phyloP scores from a whole-genome alignment of 1,140 invertebrate species.

The Drosophila pallidifrons region DNA sequence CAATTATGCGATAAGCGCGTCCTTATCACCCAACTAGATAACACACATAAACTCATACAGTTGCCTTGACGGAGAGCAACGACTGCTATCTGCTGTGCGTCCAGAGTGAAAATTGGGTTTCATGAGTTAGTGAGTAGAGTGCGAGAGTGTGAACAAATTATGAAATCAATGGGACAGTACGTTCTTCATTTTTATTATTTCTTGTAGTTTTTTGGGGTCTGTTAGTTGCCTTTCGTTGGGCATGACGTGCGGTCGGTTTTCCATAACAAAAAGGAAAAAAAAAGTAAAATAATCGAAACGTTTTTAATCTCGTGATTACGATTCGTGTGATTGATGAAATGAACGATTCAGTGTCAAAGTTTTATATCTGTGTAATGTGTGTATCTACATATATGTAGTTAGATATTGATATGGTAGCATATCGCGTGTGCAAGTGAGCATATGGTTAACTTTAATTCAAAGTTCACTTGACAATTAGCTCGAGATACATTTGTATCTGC shows the following conservation, averaged over 20 bases:
- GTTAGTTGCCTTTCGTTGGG: constrained; percentile 66
- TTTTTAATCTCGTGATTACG: constrained; percentile 3
- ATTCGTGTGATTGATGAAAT: constrained; percentile 27
- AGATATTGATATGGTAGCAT: constrained; percentile 32
- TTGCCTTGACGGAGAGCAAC: neutral
- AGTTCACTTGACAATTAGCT: constrained; percentile 9
- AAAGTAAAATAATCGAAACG: neutral
- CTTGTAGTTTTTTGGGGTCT: constrained; percentile 33
- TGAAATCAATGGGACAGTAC: constrained; percentile 59
- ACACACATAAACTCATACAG: constrained; percentile 34
- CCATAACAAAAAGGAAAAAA: neutral
- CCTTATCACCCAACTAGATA: constrained; percentile 70
- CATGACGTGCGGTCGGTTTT: constrained; percentile 67
- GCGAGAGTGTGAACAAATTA: constrained; percentile 49
- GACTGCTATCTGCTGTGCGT: neutral
- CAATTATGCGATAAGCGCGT: constrained; percentile 73
- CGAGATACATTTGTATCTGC: constrained; percentile 35
- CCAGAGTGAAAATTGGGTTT: constrained; percentile 18
- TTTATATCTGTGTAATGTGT: constrained; percentile 14
- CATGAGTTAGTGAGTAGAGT: neutral
- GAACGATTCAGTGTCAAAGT: constrained; percentile 31
- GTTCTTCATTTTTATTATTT: constrained; percentile 20
- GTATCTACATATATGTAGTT: constrained; percentile 16
- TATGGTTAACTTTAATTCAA: constrained; percentile 21
- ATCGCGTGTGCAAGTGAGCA: constrained; percentile 44